Base-by-base conservation (phyloP, 2,113 vertebrate species). In the Plectropomus leopardus region DNA sequence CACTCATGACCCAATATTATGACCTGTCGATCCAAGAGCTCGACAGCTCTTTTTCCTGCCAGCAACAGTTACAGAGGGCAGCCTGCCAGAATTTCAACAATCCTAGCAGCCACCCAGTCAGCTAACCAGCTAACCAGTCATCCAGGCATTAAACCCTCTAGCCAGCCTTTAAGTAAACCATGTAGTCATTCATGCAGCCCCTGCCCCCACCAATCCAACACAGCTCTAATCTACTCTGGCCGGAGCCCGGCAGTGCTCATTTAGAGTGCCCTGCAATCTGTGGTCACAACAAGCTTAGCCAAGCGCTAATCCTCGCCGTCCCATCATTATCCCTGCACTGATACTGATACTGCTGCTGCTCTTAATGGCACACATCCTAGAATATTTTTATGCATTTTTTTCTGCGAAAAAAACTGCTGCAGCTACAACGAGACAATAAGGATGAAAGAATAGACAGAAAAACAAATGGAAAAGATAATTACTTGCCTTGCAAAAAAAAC, bases 211-310 rank as follows among this genome's bases (percentile, higher is more conserved):
- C 72, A 32, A 47, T 45, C 83, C 77, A 24, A 36, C 67, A 42
- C 66, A 51, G 2, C 44, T 65, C 66, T 91, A 90, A 94, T 94
- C 93, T 86, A 76, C 48, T 68, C 72, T 74, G 75, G 78, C 72
- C 6, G 0, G 40, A 45, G 70, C 71, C 84, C 40, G 83, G 82
- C 79, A 77, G 48, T 83, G 86, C 86, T 90, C 91, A 89, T 89
- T 93, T 90, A 32, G 40, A 89, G 78, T 86, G 81, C 83, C 72
- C 76, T 19, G 48, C 91, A 90, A 92, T 93, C 94, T 92, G 92
- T 92, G 90, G 88, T 92, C 90, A 94, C 88, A 92, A 91, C 87
- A 86, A 90, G 91, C 74, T 94, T 90, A 93, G 88, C 82, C 21
- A 15, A 26, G 32, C 30, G 77, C 78, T 94, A 93, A 94, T 94